A percentile compares a stretch with the other conserved stretches of the same genome.
These are phyloP conservation scores for Centroberyx gerrardi DNA, from an alignment of 2,797 vertebrate species.

Conservation along the genomic window DNA sequence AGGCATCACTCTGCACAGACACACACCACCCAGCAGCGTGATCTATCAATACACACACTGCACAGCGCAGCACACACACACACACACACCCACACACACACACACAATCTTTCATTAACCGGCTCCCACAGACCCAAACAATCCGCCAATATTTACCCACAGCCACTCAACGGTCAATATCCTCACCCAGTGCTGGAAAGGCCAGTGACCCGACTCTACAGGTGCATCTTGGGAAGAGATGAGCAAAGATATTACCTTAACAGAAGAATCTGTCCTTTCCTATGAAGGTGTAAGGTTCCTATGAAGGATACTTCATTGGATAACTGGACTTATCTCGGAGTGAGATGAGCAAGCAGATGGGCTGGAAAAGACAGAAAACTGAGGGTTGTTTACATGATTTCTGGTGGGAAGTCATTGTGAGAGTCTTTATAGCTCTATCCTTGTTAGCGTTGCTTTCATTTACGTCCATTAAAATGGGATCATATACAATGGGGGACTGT, in stretches of 20 bases:
- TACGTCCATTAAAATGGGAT: slow-evolving; percentile 59
- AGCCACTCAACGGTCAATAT: slow-evolving; percentile 1
- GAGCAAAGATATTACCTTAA: background rate
- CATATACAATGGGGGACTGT: slow-evolving; percentile 56
- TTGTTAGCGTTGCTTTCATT: slow-evolving; percentile 28
- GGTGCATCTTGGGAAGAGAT: slow-evolving; percentile 6
- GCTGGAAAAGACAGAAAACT: slow-evolving; percentile 26
- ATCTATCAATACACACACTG: slow-evolving; percentile 40
- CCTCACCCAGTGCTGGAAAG: slow-evolving; percentile 33
- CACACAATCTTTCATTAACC: slow-evolving; percentile 29
- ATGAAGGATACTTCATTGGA: background rate
- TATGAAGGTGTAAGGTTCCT: background rate
- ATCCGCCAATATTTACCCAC: slow-evolving; percentile 24
- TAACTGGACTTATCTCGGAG: slow-evolving; percentile 7
- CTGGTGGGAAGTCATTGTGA: slow-evolving; percentile 40
- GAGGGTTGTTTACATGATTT: slow-evolving; percentile 18
- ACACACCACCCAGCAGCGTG: slow-evolving; percentile 40
- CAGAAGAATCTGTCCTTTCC: slow-evolving; percentile 9
- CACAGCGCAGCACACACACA: background rate
- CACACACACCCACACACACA: slow-evolving; percentile 1
- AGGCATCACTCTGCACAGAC: slow-evolving; percentile 61
- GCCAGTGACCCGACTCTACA: background rate
- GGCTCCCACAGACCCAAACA: slow-evolving; percentile 34
- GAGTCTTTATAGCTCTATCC: slow-evolving; percentile 24
- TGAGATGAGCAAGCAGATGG: slow-evolving; percentile 24